phyloP scores from a whole-genome alignment of 2,797 vertebrate species.

The Cephalopachus bancanus region DNA sequence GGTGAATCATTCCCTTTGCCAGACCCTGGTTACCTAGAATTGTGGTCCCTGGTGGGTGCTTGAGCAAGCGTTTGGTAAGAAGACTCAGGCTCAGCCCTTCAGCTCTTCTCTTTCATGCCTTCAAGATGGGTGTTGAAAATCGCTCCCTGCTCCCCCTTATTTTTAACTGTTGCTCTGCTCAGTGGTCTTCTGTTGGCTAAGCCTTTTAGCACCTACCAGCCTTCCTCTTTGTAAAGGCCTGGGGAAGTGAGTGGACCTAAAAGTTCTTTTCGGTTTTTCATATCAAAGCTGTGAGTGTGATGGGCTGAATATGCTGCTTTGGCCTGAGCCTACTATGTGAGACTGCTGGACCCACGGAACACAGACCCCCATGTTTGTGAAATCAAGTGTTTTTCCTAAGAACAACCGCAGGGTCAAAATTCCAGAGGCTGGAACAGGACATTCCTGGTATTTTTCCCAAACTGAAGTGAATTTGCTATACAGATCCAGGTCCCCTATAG shows the following conservation, averaged over 20 bases:
- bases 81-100: not conserved
- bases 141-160: too few relatives aligned
- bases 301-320: not conserved
- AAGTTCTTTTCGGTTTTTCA: too few relatives aligned
- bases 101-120: too few relatives aligned
- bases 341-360: not conserved
- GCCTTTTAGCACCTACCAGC: not conserved
- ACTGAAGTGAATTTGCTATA: not conserved
- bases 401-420: not conserved
- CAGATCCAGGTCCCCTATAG: too few relatives aligned
- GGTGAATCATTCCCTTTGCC: not conserved
- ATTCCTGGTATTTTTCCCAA: not conserved
- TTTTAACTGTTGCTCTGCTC: not conserved
- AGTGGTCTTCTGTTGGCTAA: too few relatives aligned
- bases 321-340: not conserved
- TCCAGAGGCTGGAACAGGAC: not conserved
- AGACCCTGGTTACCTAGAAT: too few relatives aligned
- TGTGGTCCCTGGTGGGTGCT: not conserved
- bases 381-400: not conserved
- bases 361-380: not conserved
- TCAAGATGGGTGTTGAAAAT: not conserved
- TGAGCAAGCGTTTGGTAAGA: not conserved
- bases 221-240: not conserved
- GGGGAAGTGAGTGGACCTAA: not conserved
- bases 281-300: not conserved